Conservation (phyloP, 2,113 vertebrate genomes). For the Caranx melampygus region DNA sequence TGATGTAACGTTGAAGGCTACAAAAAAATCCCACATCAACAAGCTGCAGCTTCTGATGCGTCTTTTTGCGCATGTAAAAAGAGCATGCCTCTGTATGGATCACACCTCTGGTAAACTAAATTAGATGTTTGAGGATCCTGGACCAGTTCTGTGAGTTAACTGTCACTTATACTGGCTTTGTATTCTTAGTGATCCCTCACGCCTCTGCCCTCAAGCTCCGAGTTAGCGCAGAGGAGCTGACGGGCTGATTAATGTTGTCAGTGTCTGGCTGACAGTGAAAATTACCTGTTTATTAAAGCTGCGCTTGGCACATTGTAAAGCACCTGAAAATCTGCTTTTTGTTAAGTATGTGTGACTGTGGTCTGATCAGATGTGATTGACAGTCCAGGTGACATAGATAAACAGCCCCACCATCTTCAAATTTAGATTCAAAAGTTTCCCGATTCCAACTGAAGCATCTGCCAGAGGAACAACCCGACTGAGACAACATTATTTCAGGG, state of each 20-base stretch:
- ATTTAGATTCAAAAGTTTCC: background rate
- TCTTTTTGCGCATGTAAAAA: conserved; percentile 20
- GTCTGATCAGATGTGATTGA: conserved; percentile 1
- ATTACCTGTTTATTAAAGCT: conserved; percentile 14
- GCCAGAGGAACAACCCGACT: background rate
- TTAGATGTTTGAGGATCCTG: background rate
- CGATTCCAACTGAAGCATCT: background rate
- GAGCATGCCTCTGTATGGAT: conserved; percentile 19
- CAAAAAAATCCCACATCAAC: conserved; percentile 7
- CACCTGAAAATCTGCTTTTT: background rate
- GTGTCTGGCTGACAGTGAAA: conserved; percentile 5
- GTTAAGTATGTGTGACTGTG: conserved; percentile 1
- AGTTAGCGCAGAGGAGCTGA: background rate
- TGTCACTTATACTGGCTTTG: conserved; percentile 4
- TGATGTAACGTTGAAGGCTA: conserved; percentile 29
- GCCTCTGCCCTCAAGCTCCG: background rate
- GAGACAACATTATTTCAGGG: background rate
- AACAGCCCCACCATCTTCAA: background rate
- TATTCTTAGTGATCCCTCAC: conserved; percentile 11
- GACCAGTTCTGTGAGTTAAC: background rate
- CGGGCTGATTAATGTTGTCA: conserved; percentile 9
- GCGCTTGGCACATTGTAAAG: background rate
- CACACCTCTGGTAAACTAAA: background rate
- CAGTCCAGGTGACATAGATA: too few relatives aligned
- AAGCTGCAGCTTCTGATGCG: conserved; percentile 44